phyloP scores from a whole-genome alignment of 2,888 invertebrate genomes.

The Globia sparganii region DNA sequence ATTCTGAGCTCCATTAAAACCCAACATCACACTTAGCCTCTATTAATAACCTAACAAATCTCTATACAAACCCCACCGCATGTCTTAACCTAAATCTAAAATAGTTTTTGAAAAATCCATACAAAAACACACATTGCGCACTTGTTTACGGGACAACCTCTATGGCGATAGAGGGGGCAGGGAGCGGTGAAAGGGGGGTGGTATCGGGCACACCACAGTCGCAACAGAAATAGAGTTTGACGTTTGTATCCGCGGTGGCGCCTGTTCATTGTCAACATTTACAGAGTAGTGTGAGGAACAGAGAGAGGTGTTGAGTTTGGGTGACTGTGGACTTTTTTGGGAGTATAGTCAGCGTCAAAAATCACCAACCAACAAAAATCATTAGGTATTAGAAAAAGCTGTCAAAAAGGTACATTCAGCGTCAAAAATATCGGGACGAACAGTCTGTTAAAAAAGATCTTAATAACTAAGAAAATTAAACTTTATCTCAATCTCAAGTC shows the following conservation, averaged over 20 bases:
- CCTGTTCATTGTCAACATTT: constrained; percentile 90
- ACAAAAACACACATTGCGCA: constrained; percentile 75
- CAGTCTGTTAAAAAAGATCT: too few species aligned
- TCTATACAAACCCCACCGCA: constrained; percentile 49
- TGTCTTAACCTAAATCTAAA: constrained; percentile 74
- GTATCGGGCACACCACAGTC: constrained; percentile 81
- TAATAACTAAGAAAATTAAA: too few species aligned
- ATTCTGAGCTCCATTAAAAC: constrained; percentile 42
- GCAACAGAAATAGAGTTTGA: constrained; percentile 89
- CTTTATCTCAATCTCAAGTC: too few species aligned
- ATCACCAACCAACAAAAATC: too few species aligned
- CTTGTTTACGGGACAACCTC: constrained; percentile 80
- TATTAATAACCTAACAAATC: constrained; percentile 48
- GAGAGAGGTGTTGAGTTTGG: constrained; percentile 48
- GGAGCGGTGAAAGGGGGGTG: constrained; percentile 60
- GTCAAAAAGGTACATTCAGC: too few species aligned
- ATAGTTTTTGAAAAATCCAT: constrained; percentile 79
- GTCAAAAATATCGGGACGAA: too few species aligned
- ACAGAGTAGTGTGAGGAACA: constrained; percentile 76
- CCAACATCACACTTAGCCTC: constrained; percentile 31
- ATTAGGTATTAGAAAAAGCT: too few species aligned
- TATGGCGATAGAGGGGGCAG: constrained; percentile 59
- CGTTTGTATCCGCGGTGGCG: constrained; percentile 90
- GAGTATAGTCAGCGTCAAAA: too few species aligned
- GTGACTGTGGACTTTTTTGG: not conserved